Conservation (phyloP, 2,797 vertebrate genomes). For the Enteromius thamalakanensis region DNA sequence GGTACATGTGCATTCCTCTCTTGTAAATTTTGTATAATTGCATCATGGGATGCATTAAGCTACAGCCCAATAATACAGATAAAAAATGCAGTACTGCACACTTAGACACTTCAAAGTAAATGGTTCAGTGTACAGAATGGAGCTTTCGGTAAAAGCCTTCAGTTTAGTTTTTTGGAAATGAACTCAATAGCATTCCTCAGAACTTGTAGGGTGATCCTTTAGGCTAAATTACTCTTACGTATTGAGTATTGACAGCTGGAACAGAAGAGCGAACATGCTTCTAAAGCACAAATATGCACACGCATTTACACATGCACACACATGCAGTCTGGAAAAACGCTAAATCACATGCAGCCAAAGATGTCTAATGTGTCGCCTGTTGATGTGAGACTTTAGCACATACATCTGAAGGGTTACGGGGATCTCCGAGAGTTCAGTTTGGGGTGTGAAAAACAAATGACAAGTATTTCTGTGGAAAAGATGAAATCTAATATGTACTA, state of each 20-base stretch:
- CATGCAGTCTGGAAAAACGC: slow-evolving; percentile 13
- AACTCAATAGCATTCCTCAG: no score
- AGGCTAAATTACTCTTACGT: background rate
- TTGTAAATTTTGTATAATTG: background rate
- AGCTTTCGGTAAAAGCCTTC: background rate
- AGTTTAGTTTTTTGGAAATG: background rate
- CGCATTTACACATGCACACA: slow-evolving; percentile 16
- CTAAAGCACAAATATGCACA: slow-evolving; percentile 15
- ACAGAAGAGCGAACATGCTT: background rate
- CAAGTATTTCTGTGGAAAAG: background rate
- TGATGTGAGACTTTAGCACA: background rate
- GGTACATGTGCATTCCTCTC: background rate
- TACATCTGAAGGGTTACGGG: background rate
- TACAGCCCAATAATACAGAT: background rate
- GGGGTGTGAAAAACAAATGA: background rate
- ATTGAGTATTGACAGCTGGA: slow-evolving; percentile 34
- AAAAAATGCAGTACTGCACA: no score
- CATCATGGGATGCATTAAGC: background rate
- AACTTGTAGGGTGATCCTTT: slow-evolving; percentile 6
- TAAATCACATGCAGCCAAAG: slow-evolving; percentile 1
- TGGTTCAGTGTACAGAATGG: background rate
- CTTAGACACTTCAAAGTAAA: background rate
- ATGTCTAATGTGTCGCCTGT: background rate
- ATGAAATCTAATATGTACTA: background rate
- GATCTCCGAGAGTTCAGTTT: background rate